Evolutionary conservation across 2,888 invertebrate genomes (phyloP).

Genomic region (Aelia acuminata): DNA sequence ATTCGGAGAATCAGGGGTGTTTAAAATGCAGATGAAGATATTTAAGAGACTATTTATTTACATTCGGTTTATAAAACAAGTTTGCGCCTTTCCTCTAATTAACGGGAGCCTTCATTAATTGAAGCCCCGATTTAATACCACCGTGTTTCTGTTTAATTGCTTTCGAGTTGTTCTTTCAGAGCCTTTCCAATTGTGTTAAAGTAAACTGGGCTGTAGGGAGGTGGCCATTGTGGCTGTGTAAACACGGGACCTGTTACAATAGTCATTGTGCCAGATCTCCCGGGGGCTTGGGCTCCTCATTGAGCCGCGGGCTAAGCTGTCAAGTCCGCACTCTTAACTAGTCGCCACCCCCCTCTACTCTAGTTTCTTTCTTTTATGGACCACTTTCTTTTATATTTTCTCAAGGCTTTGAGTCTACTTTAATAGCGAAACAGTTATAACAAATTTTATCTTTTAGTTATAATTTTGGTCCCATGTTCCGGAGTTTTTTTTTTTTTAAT

Average conservation of each 20-base stretch:
- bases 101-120: not conserved
- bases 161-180: slow-evolving; percentile 43
- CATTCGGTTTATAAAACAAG: not conserved
- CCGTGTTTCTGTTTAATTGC: slow-evolving; percentile 34
- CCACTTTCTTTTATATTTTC: not conserved
- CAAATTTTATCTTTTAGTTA: not conserved
- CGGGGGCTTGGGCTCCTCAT: not conserved
- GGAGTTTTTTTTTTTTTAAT: no score
- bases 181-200: slow-evolving; percentile 3
- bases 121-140: slow-evolving; percentile 1
- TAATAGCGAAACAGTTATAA: not conserved
- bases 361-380: not conserved
- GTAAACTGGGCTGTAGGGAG: not conserved
- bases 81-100: not conserved
- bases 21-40: not conserved
- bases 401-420: not conserved
- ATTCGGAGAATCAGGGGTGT: not conserved
- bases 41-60: not conserved
- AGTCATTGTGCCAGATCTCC: not conserved
- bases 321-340: slow-evolving; percentile 34
- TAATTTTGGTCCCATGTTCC: not conserved
- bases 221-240: slow-evolving; percentile 17
- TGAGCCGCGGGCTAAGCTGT: slow-evolving; percentile 28
- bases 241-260: slow-evolving; percentile 17
- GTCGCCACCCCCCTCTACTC: not conserved